Percentiles rank a stretch among this genome's conserved stretches.
Conservation (phyloP, 2,888 invertebrate genomes). For the Ochropacha duplaris region DNA sequence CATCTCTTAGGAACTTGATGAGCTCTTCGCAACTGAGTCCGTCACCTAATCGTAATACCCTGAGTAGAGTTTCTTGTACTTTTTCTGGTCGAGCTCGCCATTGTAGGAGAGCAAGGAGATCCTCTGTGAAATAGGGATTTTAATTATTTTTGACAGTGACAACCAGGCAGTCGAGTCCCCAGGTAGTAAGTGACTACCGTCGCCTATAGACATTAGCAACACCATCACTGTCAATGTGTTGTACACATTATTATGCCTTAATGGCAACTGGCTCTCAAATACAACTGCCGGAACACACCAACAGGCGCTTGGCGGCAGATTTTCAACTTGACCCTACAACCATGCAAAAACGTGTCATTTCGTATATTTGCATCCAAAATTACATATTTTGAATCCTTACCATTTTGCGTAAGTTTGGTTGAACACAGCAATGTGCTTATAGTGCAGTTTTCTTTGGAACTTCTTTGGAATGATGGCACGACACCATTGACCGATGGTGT, state of each 20-base stretch:
- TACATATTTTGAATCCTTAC: conserved; percentile 63
- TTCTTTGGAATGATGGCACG: conserved; percentile 86
- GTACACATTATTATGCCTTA: too few species aligned
- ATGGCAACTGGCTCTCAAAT: too few species aligned
- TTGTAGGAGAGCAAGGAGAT: conserved; percentile 93
- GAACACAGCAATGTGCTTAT: conserved; percentile 94
- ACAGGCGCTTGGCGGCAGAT: too few species aligned
- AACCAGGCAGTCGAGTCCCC: too few species aligned
- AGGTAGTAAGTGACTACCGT: too few species aligned
- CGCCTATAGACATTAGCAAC: too few species aligned
- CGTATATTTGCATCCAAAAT: too few species aligned
- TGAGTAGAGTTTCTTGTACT: conserved; percentile 92
- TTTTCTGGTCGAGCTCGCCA: conserved; percentile 95
- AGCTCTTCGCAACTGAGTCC: conserved; percentile 93
- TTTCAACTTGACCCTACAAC: too few species aligned
- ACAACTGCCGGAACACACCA: too few species aligned
- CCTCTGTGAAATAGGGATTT: conserved; percentile 82
- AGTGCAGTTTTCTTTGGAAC: conserved; percentile 92
- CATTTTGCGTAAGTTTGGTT: conserved; percentile 98
- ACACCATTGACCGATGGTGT: conserved; percentile 68
- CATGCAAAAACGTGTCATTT: too few species aligned
- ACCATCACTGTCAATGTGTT: too few species aligned
- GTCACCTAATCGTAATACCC: conserved; percentile 91
- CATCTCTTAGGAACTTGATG: conserved; percentile 97
- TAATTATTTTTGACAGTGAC: background rate